Evolutionary conservation across 2,888 invertebrate species (phyloP).

Genomic region (Lepas anatifera): DNA sequence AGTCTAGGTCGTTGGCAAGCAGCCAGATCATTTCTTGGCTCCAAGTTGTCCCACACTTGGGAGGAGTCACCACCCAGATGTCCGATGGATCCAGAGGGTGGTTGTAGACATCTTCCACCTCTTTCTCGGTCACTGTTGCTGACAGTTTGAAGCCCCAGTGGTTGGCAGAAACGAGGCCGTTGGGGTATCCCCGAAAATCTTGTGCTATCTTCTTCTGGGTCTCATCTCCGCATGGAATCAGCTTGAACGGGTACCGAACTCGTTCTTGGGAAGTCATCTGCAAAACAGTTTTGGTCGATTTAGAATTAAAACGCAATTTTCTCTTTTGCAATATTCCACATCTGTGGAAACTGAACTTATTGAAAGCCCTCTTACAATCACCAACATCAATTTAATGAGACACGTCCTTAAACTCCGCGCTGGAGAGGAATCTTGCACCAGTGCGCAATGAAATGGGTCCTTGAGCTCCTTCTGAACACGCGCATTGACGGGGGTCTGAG

Average conservation of each 20-base stretch:
- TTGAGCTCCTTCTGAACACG: too few species aligned
- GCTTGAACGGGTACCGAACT: neutral
- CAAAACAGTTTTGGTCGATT: too few species aligned
- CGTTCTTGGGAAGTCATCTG: slow-evolving; percentile 13
- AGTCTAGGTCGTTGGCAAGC: slow-evolving; percentile 49
- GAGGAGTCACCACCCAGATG: slow-evolving; percentile 17
- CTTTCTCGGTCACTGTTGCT: slow-evolving; percentile 13
- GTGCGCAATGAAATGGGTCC: too few species aligned
- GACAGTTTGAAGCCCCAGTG: slow-evolving; percentile 17
- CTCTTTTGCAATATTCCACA: too few species aligned
- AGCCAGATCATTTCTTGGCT: slow-evolving; percentile 62
- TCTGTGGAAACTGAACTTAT: too few species aligned
- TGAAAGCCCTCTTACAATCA: too few species aligned
- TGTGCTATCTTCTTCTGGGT: slow-evolving; percentile 13
- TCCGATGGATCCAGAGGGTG: slow-evolving; percentile 19
- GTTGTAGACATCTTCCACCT: slow-evolving; percentile 22
- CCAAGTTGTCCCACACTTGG: slow-evolving; percentile 53
- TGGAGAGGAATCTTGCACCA: too few species aligned
- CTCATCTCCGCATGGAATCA: slow-evolving; percentile 3
- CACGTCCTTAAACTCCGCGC: too few species aligned
- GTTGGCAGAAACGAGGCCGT: neutral
- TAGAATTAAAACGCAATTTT: too few species aligned
- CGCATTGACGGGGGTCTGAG: too few species aligned
- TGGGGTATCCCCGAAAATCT: slow-evolving; percentile 15
- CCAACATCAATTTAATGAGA: too few species aligned